Evolutionary conservation across 2,113 vertebrate genomes (phyloP).

Genomic region (Copsychus sechellarum): DNA sequence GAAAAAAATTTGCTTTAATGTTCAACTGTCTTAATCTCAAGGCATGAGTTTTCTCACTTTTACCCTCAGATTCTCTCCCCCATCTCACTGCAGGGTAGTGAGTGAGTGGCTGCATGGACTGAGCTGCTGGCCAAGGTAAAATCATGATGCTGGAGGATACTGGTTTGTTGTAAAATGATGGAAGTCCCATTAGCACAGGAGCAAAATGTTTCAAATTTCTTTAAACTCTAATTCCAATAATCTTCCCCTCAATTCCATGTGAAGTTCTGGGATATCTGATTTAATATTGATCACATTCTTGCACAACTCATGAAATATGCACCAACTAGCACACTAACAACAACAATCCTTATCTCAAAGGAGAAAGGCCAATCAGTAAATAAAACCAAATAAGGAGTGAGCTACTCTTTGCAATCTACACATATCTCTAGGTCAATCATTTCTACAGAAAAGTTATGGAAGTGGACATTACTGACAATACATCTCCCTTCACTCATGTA

Average conservation of each 20-base stretch:
- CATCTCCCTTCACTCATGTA: not conserved
- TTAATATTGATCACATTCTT: not conserved
- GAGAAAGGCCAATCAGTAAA: not conserved
- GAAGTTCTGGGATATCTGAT: not conserved
- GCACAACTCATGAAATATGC: not conserved
- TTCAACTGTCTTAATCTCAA: not conserved
- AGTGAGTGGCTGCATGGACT: not conserved
- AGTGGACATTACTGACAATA: not conserved
- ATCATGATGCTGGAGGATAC: not conserved
- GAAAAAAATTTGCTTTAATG: not conserved
- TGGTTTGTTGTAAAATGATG: not conserved
- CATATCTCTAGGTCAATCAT: not conserved
- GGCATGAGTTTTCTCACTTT: not conserved
- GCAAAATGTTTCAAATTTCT: not conserved
- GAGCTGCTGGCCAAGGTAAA: not conserved
- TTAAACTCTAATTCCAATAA: not conserved
- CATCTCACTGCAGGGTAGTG: not conserved
- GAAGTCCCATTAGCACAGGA: not conserved
- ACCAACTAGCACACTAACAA: not conserved
- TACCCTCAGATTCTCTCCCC: not conserved
- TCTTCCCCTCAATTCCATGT: not conserved
- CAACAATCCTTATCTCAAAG: not conserved
- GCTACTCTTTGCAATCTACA: not conserved
- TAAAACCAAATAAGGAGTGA: not conserved
- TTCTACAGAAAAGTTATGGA: not conserved